Evolutionary conservation across 2,888 invertebrate genomes (phyloP).

Genomic region (Digitonthophagus gazella): DNA sequence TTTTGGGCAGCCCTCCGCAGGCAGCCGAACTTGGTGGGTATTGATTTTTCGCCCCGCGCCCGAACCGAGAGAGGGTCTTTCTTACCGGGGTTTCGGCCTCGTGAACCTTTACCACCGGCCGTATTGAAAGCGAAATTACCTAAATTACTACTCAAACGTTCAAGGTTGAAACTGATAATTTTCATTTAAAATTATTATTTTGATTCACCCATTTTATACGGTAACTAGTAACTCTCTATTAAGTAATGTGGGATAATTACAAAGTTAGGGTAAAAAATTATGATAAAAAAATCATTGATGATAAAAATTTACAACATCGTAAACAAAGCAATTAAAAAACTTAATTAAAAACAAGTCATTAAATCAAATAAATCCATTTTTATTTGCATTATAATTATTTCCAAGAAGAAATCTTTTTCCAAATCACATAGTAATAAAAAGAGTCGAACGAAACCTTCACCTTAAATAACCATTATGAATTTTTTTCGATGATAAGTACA

Average conservation of each 20-base stretch:
- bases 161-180: not conserved
- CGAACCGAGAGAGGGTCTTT: constrained; percentile 24
- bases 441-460: no score
- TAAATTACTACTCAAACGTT: not conserved
- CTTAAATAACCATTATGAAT: no score
- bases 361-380: no score
- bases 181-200: not conserved
- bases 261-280: no score
- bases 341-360: no score
- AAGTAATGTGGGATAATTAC: not conserved
- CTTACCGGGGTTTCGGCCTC: not conserved
- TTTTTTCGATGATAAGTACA: no score
- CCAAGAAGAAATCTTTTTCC: no score
- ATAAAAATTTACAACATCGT: no score
- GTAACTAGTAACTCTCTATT: not conserved
- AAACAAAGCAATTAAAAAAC: no score
- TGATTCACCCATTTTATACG: not conserved
- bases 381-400: no score
- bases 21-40: constrained; percentile 37
- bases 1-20: constrained; percentile 33
- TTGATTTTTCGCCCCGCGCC: constrained; percentile 40
- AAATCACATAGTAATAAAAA: no score
- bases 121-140: not conserved
- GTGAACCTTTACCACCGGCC: not conserved
- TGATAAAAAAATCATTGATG: no score